phyloP scores from a whole-genome alignment of 1,140 invertebrate genomes.

The Planococcus citri region DNA sequence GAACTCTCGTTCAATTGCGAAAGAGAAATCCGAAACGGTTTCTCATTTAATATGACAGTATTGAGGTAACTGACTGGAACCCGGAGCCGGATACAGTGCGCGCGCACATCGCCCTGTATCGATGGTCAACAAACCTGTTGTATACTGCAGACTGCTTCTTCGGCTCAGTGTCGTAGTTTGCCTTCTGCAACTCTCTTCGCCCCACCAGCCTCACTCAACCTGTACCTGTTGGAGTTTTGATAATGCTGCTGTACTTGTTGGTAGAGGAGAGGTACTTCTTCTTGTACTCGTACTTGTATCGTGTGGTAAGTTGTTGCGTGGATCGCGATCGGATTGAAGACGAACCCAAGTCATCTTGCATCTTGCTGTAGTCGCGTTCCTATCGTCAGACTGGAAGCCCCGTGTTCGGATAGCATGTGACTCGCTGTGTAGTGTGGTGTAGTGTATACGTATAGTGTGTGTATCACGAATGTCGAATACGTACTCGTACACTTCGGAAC shows the following conservation, averaged over 20 bases:
- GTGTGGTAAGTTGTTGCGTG: too few relatives aligned
- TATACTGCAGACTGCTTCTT: too few relatives aligned
- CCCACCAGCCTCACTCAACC: too few relatives aligned
- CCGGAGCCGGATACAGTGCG: constrained; percentile 14
- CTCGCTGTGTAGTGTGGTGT: not conserved
- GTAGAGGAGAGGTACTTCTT: too few relatives aligned
- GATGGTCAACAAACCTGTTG: constrained; percentile 17
- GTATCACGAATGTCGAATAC: too few relatives aligned
- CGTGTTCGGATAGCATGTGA: not conserved
- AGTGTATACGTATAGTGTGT: too few relatives aligned
- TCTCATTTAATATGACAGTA: not conserved
- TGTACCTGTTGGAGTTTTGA: too few relatives aligned
- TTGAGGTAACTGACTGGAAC: constrained; percentile 14
- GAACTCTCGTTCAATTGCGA: not conserved
- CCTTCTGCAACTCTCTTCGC: not conserved
- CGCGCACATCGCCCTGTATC: not conserved
- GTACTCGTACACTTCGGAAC: too few relatives aligned
- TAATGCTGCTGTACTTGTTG: too few relatives aligned
- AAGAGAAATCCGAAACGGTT: constrained; percentile 2
- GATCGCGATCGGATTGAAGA: not conserved
- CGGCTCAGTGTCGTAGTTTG: not conserved
- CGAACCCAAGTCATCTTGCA: not conserved
- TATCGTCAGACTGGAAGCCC: not conserved
- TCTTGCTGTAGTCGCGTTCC: not conserved
- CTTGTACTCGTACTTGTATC: too few relatives aligned